Evolutionary conservation across 2,113 vertebrate genomes (phyloP), one percentile per base, ranked within the genome.

Genomic region (Condylura cristata): DNA sequence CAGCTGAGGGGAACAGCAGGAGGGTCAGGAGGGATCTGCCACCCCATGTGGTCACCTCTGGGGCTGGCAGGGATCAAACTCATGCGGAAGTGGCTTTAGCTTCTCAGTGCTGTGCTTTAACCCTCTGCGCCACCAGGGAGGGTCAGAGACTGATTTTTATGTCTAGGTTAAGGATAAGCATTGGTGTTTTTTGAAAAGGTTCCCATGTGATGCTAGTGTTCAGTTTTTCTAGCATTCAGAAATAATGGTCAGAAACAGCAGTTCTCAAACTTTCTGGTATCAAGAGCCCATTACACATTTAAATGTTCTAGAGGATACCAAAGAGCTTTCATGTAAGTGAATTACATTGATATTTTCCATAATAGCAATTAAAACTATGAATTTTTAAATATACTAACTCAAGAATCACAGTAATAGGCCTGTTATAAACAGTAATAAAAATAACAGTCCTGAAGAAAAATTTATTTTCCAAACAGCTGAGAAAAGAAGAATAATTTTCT

Each of bases 361-460:
- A 92, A 56, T 22, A 85, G 74, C 85, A 85, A 89, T 92, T 89
- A 87, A 83, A 88, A 94, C 28, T 48, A 91, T 88, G 22, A 87
- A 78, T 44, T 32, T 71, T 61, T 72, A 58, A 53, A 37, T 20
- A 66, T 56, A 76, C 76, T 65, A 56, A 46, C 30, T 75, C 12
- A 93, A 78, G 8, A 71, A 78, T 65, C 26, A 66, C 12, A 65
- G 46, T 79, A 78, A 83, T 78, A 87, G 53, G 71, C 16, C 24
- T 16, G 32, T 78, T 92, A 76, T 92, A 76, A 53, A 44, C 17
- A 53, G 32, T 70, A 83, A 78, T 83, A 72, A 84, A 41, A 94
- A 83, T 41, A 74, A 53, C 48, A 26, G 37, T 44, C 85, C 75
- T 22, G 6, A 79, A 74, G 60, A 66, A 79, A 75, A 93, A 5